Conservation (phyloP, 2,888 invertebrate species). For the Drosophila basisetae region DNA sequence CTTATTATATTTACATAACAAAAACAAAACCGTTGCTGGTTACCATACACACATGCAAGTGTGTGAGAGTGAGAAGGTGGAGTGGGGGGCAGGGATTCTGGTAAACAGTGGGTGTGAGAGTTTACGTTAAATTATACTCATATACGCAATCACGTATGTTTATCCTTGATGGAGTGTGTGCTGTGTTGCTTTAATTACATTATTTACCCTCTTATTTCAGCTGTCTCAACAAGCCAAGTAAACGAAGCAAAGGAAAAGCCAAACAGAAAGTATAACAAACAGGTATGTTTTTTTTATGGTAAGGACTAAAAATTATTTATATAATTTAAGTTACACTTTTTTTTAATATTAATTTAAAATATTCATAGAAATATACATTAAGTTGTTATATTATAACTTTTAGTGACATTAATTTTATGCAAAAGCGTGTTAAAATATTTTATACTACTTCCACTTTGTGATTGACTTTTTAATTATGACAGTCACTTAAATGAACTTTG, state of each 20-base stretch:
- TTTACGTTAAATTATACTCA: constrained; percentile 30
- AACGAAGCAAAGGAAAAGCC: constrained; percentile 3
- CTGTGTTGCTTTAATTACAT: constrained; percentile 55
- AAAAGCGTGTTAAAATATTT: not conserved
- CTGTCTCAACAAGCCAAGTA: constrained; percentile 24
- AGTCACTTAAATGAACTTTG: not conserved
- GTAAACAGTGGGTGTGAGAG: constrained; percentile 3
- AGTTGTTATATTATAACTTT: not conserved
- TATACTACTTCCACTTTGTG: not conserved
- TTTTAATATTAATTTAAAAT: not conserved
- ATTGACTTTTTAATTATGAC: not conserved
- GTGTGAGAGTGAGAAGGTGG: not conserved
- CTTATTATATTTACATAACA: constrained; percentile 70
- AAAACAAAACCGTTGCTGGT: constrained; percentile 29
- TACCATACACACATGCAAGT: constrained; percentile 4
- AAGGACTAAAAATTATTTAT: not conserved
- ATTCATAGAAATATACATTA: not conserved
- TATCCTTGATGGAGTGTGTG: constrained; percentile 11
- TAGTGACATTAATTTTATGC: not conserved
- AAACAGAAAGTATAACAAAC: constrained; percentile 7
- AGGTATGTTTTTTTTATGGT: constrained; percentile 18
- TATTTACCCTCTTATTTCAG: constrained; percentile 57
- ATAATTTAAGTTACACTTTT: not conserved
- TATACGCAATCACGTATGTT: constrained; percentile 20
- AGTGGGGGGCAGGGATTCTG: not conserved